Conservation (phyloP, 2,888 invertebrate species). For the Eutolmus rufibarbis region DNA sequence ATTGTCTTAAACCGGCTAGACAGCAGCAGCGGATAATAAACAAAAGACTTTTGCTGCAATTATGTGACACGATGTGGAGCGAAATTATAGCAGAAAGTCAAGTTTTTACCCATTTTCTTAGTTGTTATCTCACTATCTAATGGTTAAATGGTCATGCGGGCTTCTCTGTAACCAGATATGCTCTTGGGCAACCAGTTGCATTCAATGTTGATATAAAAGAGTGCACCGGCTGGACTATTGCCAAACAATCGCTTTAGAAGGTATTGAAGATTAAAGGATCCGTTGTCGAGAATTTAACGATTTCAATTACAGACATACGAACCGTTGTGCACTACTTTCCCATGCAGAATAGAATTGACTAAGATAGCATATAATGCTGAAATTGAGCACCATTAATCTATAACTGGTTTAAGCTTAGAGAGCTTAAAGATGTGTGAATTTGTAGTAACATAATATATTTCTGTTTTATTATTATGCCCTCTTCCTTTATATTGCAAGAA, state of each 20-base stretch:
- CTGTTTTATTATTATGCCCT: too few relatives aligned
- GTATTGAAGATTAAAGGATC: neutral
- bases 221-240: neutral
- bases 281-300: neutral
- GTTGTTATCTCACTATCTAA: slow-evolving; percentile 35
- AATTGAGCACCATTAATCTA: neutral
- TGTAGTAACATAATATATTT: too few relatives aligned
- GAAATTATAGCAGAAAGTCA: slow-evolving; percentile 38
- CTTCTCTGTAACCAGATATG: slow-evolving; percentile 6
- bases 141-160: slow-evolving; percentile 26
- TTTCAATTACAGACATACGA: neutral
- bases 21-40: slow-evolving; percentile 18
- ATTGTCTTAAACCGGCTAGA: slow-evolving; percentile 9
- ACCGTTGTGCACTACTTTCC: neutral
- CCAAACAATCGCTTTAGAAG: neutral
- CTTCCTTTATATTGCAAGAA: too few relatives aligned
- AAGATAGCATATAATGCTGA: neutral
- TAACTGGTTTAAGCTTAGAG: neutral
- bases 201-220: slow-evolving; percentile 18
- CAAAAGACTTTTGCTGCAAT: slow-evolving; percentile 24
- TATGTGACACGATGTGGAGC: slow-evolving; percentile 28
- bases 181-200: slow-evolving; percentile 1
- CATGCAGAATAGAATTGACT: neutral
- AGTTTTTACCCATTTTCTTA: slow-evolving; percentile 28
- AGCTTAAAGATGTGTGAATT: too few relatives aligned